Evolutionary conservation across 2,888 invertebrate species (phyloP), one percentile per base, ranked within the genome.

Genomic region (Leucoptera coffeella): DNA sequence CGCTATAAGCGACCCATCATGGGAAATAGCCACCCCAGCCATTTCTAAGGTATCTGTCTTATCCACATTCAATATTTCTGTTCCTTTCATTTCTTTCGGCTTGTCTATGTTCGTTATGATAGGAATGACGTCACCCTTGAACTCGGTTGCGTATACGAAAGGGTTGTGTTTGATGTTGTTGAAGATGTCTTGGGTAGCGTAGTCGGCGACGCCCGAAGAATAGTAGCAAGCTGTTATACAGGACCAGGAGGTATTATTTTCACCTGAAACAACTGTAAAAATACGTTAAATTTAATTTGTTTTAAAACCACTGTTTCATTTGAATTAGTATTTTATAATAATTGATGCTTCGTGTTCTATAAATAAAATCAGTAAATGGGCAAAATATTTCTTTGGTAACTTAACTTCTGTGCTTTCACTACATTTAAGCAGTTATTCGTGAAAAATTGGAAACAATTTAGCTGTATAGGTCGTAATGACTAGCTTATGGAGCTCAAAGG

Each of bases 1-100:
- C 0, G 72, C 72, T n/a, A 69, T 64, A 29, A 69, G 36, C 0
- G 72, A 72, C 0, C 72, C 69, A 14, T 71, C 72, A 23, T 59
- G 56, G 0, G 71, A 67, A 34, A 72, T 56, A 8, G 62, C 64
- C 4, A 62, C 57, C 2, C 58, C 62, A 1, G 65, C 65, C 59
- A 69, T 61, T 15, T 50, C 49, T n/a, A 35, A 39, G 28, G 50
- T 50, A n/a, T 40, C 41, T 24, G 49, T 39, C 8, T 30, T 40
- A 2, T 38, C 42, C 31, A 42, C 32, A n/a, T 41, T 38, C 8
- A 39, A 21, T 19, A 40, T 40, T 2, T 46, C 28, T 4, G 38
- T 26, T 2, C 32, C 34, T 1, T 37, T 33, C 14, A 42, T 41
- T 4, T 42, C 37, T 2, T 49, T 31, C 2, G 33, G 31, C 25